Percentiles rank a stretch among this genome's conserved stretches.
phyloP scores from a whole-genome alignment of 2,113 vertebrate genomes.

The Crotalus helleri region DNA sequence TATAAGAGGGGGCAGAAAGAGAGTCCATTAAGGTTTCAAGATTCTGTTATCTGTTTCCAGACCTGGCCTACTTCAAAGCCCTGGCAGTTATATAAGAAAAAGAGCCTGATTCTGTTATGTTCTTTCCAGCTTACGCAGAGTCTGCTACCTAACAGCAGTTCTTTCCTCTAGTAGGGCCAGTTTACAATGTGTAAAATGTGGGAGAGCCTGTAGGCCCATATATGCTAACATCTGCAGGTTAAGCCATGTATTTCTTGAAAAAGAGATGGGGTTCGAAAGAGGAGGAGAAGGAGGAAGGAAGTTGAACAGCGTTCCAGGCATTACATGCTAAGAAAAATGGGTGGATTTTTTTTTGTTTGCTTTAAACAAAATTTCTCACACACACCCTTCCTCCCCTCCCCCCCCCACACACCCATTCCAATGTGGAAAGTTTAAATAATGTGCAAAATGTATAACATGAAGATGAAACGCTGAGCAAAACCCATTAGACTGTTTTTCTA shows the following conservation, averaged over 20 bases:
- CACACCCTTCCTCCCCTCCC: not conserved
- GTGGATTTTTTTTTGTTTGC: not conserved
- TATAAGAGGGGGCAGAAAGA: not conserved
- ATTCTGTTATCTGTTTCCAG: not conserved
- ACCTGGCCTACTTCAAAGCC: not conserved
- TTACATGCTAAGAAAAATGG: not conserved
- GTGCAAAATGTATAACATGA: not conserved
- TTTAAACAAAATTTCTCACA: not conserved
- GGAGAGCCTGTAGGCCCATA: not conserved
- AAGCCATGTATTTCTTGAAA: not conserved
- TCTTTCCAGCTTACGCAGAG: not conserved
- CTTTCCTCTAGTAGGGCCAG: not conserved
- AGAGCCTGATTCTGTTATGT: not conserved
- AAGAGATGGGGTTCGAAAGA: not conserved
- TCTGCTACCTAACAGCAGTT: not conserved
- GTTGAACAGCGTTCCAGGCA: not conserved
- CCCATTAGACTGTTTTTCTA: not conserved
- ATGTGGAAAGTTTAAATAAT: not conserved
- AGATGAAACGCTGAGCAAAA: not conserved
- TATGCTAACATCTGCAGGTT: not conserved
- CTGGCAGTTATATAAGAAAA: not conserved
- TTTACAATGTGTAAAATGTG: not conserved
- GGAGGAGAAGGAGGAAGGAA: not conserved
- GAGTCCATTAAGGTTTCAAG: not conserved
- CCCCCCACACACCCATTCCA: not conserved